Conservation (phyloP, 1,140 invertebrate species). For the Drosophila nigromelanica region DNA sequence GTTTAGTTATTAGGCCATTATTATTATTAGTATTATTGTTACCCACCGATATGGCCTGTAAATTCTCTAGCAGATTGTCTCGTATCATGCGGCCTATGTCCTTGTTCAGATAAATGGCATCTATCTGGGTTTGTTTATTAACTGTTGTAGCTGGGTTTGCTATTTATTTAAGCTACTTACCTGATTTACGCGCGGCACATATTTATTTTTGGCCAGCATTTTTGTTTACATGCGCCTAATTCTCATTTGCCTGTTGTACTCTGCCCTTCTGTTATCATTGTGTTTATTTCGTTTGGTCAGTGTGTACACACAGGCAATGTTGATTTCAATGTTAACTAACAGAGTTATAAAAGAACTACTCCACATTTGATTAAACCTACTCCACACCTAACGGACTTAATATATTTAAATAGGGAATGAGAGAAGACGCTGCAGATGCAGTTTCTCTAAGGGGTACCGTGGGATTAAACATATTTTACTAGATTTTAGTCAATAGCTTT, state of each 20-base stretch:
- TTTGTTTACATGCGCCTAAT: constrained; percentile 50
- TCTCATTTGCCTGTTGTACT: constrained; percentile 57
- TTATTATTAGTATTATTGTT: constrained; percentile 3
- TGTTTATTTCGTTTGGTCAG: constrained; percentile 1
- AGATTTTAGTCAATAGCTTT: no score
- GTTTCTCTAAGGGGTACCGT: no score
- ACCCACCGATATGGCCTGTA: constrained; percentile 85
- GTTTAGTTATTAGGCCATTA: neutral
- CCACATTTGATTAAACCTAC: neutral
- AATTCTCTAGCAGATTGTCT: constrained; percentile 85
- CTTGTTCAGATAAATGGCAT: constrained; percentile 85
- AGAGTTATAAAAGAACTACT: neutral
- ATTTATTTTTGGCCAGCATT: constrained; percentile 76
- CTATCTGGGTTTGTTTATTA: constrained; percentile 83
- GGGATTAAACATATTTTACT: no score
- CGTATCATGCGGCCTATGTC: constrained; percentile 86
- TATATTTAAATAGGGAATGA: no score
- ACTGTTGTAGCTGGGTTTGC: neutral
- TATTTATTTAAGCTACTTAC: constrained; percentile 57
- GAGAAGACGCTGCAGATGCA: no score
- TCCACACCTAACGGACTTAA: neutral
- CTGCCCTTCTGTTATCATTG: constrained; percentile 63
- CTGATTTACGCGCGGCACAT: constrained; percentile 84
- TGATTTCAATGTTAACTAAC: neutral
- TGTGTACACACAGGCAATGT: constrained; percentile 18